Percentiles rank a stretch among this genome's conserved stretches.
Conservation (phyloP, 2,888 invertebrate species). For the Nomada lathburiana region DNA sequence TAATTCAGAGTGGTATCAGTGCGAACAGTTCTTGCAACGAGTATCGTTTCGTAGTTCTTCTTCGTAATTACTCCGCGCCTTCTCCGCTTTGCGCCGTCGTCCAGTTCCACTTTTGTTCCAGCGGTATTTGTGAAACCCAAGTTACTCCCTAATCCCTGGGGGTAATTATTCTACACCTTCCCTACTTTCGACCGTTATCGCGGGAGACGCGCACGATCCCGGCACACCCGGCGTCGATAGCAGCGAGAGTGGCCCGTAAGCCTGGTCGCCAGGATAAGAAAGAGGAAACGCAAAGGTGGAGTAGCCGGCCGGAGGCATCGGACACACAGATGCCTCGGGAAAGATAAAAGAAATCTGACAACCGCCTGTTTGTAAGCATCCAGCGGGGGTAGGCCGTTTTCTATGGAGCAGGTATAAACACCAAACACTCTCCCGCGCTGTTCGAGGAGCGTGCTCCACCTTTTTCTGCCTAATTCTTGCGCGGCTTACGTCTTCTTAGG, state of each 20-base stretch:
- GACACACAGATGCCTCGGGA: constrained; percentile 78
- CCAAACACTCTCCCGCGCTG: constrained; percentile 69
- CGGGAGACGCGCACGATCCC: constrained; percentile 25
- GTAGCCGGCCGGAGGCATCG: constrained; percentile 57
- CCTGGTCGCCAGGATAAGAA: constrained; percentile 28
- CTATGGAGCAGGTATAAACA: constrained; percentile 79
- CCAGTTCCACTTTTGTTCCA: too few relatives aligned
- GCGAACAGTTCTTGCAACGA: too few relatives aligned
- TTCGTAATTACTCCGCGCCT: too few relatives aligned
- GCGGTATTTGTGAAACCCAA: too few relatives aligned
- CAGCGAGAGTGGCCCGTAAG: constrained; percentile 28
- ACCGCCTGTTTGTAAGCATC: constrained; percentile 82
- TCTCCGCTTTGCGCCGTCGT: too few relatives aligned
- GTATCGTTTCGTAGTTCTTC: too few relatives aligned
- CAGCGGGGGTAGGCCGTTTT: constrained; percentile 65
- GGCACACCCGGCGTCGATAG: constrained; percentile 25
- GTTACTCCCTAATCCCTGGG: too few relatives aligned
- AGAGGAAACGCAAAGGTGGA: constrained; percentile 57
- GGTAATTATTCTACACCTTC: too few relatives aligned
- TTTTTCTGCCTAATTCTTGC: constrained; percentile 76
- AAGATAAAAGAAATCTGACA: constrained; percentile 84
- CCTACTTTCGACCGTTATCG: too few relatives aligned
- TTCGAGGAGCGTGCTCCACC: constrained; percentile 67
- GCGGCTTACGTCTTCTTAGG: constrained; percentile 66
- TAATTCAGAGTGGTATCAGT: too few relatives aligned